Evolutionary conservation across 1,140 invertebrate genomes (phyloP).

Genomic region (Tetramorium alpestre): DNA sequence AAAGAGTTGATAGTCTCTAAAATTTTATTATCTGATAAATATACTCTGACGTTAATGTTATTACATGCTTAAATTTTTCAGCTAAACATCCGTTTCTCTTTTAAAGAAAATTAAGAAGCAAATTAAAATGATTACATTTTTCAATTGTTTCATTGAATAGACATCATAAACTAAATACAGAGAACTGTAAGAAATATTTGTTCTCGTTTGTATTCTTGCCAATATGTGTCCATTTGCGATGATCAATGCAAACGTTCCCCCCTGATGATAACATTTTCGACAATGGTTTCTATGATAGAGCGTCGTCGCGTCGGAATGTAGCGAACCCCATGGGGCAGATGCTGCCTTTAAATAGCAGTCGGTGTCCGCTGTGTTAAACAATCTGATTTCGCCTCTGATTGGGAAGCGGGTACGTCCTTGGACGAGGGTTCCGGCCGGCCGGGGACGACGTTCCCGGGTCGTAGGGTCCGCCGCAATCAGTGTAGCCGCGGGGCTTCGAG

Average conservation of each 20-base stretch:
- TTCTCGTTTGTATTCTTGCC: neutral
- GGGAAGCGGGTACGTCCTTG: conserved; percentile 74
- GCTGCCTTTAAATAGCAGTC: conserved; percentile 83
- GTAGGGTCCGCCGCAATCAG: conserved; percentile 81
- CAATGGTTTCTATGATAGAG: conserved; percentile 23
- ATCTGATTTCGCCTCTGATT: conserved; percentile 83
- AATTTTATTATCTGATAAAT: neutral
- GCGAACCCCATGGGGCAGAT: conserved; percentile 73
- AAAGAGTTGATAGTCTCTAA: neutral
- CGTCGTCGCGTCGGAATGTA: conserved; percentile 56
- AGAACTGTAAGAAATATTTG: neutral
- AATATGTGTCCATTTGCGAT: neutral
- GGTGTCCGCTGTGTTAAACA: conserved; percentile 83
- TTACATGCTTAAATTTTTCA: neutral
- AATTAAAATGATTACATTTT: neutral
- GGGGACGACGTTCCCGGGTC: conserved; percentile 58
- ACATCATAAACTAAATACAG: neutral
- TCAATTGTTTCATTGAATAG: neutral
- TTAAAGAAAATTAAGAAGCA: neutral
- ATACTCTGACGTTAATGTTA: neutral
- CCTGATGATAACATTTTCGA: neutral
- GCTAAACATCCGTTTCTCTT: neutral
- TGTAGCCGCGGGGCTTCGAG: conserved; percentile 70
- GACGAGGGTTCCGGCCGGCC: conserved; percentile 55
- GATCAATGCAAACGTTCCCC: neutral